These are phyloP conservation scores for Trichonephila inaurata DNA, from an alignment of 1,140 invertebrate genomes.

Conservation along the genomic window DNA sequence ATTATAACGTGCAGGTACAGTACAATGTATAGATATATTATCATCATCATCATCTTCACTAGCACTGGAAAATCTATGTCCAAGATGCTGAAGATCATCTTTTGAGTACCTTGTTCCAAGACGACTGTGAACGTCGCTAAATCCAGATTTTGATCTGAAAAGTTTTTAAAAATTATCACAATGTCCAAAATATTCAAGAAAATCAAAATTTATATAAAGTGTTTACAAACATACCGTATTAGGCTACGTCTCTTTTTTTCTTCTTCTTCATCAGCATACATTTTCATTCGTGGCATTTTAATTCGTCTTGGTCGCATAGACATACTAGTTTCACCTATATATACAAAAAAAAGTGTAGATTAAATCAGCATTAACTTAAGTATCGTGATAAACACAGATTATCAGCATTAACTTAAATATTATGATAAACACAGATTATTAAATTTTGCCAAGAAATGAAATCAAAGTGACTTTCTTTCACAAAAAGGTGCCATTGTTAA, in stretches of 20 bases:
- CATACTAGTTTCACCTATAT: neutral
- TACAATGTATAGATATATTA: conserved; percentile 25
- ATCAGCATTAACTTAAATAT: too few relatives aligned
- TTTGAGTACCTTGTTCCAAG: conserved; percentile 54
- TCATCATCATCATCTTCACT: conserved; percentile 54
- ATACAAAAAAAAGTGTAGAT: neutral
- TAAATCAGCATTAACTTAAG: too few relatives aligned
- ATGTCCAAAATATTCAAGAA: too few relatives aligned
- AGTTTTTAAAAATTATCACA: too few relatives aligned
- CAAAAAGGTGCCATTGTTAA: too few relatives aligned
- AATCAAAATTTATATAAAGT: too few relatives aligned
- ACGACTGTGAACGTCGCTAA: conserved; percentile 11
- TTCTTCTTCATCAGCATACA: conserved; percentile 94
- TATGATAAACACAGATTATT: neutral
- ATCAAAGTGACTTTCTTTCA: too few relatives aligned
- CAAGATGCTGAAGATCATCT: conserved; percentile 33
- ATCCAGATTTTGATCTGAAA: neutral
- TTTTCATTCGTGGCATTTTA: conserved; percentile 80
- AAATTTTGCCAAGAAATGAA: too few relatives aligned
- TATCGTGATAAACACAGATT: neutral
- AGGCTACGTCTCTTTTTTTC: conserved; percentile 81
- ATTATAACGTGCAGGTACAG: conserved; percentile 29
- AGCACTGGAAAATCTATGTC: neutral
- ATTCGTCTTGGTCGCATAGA: neutral
- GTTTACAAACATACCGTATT: too few relatives aligned